Evolutionary conservation across 2,888 invertebrate species (phyloP), one percentile per base, ranked within the genome.

Genomic region (Euzetes globulus): DNA sequence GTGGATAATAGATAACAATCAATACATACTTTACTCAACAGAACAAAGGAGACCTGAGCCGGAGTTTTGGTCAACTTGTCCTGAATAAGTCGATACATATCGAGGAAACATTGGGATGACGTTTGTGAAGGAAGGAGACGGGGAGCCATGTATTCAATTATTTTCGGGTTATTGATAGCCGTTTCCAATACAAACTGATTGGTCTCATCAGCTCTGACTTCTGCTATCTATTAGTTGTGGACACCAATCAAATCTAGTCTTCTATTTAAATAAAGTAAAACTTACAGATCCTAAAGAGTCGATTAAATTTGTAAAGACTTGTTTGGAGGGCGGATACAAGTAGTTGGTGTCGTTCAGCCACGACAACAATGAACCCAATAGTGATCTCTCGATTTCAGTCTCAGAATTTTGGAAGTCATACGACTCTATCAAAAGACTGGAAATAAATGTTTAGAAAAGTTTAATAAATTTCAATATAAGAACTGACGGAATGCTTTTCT

Each of bases 11-110:
- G 5, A 47, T 22, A 50, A 68, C 29, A 33, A 27, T 11, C 25
- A 45, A 50, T 27, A 47, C 33, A 52, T 74, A 74, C 74, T 75
- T 76, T 76, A 58, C 76, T 76, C 9, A 76, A 37, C 15, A 76
- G 25, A 15, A 76, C 76, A n/a, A 76, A 76, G 7, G 75, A 47
- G 17, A 72, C 72, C 22, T 76, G 72, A 27, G 71, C 22, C 15
- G 76, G 72, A 4, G 76, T 72, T 22, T 65, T 63, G 13, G 52
- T 33, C 6, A 76, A 47, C 29, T 72, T 75, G 25, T 65, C 17
- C 17, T 75, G 47, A 72, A 76, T 74, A 3, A 76, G 37, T 60
- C 60, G 27, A 52, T 76, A 76, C 76, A 76, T 76, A 25, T 68
- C 22, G 1, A 76, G 50, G 22, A 76, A 76, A 22, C 72, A 68